These are phyloP conservation scores for Pterostichus madidus DNA, from an alignment of 2,888 invertebrate genomes.

Conservation along the genomic window DNA sequence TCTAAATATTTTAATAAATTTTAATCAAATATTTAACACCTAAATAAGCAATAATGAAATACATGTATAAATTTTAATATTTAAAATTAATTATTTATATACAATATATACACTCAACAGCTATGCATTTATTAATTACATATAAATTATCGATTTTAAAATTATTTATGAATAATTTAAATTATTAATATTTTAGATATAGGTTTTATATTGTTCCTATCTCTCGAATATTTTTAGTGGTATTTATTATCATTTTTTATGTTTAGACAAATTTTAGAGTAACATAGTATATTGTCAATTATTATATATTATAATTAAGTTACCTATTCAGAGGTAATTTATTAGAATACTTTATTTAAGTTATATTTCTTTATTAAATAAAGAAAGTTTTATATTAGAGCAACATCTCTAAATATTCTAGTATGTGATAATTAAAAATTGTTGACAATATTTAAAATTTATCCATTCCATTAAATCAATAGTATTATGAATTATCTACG, in stretches of 20 bases:
- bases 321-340: not conserved
- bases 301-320: not conserved
- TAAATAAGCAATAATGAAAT: not conserved
- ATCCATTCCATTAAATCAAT: slow-evolving; percentile 21
- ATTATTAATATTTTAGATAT: no score
- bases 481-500: no score
- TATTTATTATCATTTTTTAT: slow-evolving; percentile 7
- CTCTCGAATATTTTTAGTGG: not conserved
- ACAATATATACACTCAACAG: not conserved
- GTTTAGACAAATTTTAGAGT: not conserved
- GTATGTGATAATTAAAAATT: slow-evolving; percentile 26
- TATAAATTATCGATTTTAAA: not conserved
- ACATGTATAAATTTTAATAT: slow-evolving; percentile 2
- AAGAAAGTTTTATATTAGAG: not conserved
- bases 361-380: slow-evolving; percentile 43
- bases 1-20: slow-evolving; percentile 7
- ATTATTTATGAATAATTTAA: not conserved
- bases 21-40: slow-evolving; percentile 22
- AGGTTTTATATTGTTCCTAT: slow-evolving; percentile 1
- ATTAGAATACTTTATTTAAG: slow-evolving; percentile 12
- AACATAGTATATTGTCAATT: no score
- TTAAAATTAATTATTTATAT: slow-evolving; percentile 14
- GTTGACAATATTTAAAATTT: slow-evolving; percentile 26
- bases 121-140: slow-evolving; percentile 1
- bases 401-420: slow-evolving; percentile 9